These are phyloP conservation scores for Drosophila falleni DNA, from an alignment of 2,888 invertebrate species.

Conservation along the genomic window DNA sequence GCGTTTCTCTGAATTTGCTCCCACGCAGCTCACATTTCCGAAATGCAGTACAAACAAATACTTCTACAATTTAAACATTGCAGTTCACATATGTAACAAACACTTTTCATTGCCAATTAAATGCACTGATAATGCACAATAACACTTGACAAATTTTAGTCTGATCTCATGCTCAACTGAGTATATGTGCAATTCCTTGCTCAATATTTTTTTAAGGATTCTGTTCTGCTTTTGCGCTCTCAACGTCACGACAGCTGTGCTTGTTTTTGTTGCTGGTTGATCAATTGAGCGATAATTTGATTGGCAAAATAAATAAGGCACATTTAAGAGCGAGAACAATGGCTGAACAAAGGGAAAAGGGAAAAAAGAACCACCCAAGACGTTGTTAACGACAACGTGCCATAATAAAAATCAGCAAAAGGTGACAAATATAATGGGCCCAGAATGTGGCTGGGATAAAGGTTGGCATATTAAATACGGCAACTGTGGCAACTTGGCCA, in stretches of 20 bases:
- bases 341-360: conserved; percentile 44
- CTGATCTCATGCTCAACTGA: conserved; percentile 7
- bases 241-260: background rate
- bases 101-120: too few relatives aligned
- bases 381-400: conserved; percentile 44
- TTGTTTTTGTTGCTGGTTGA: conserved; percentile 9
- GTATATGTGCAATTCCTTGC: conserved; percentile 1
- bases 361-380: conserved; percentile 59
- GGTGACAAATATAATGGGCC: conserved; percentile 71
- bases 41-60: too few relatives aligned
- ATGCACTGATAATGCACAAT: too few relatives aligned
- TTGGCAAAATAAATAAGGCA: background rate
- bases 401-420: conserved; percentile 73
- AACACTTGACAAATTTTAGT: too few relatives aligned
- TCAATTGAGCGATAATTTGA: conserved; percentile 18
- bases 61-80: too few relatives aligned
- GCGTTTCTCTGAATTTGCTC: too few relatives aligned
- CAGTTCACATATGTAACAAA: too few relatives aligned
- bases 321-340: conserved; percentile 3
- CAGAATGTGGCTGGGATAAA: conserved; percentile 5
- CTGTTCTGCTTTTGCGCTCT: too few relatives aligned
- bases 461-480: conserved; percentile 43
- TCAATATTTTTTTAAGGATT: too few relatives aligned
- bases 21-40: too few relatives aligned
- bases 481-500: conserved; percentile 34